Evolutionary conservation across 2,888 invertebrate genomes (phyloP).

Genomic region (Furcula furcula): DNA sequence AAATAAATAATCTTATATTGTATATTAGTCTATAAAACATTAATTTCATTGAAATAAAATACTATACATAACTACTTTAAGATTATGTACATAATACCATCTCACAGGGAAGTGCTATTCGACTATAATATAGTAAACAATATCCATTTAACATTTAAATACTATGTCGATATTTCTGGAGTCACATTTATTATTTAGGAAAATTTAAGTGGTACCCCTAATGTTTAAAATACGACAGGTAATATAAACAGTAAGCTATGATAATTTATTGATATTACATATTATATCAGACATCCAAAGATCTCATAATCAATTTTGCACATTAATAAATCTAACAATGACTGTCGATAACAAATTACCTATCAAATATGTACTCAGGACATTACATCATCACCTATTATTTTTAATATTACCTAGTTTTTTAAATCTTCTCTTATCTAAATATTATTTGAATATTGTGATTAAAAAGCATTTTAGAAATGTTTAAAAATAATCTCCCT

Average conservation of each 20-base stretch:
- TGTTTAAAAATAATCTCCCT: conserved; percentile 70
- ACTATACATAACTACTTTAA: conserved; percentile 79
- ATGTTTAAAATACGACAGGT: conserved; percentile 60
- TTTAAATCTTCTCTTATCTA: conserved; percentile 55
- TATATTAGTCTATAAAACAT: conserved; percentile 82
- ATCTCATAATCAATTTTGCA: conserved; percentile 66
- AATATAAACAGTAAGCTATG: conserved; percentile 74
- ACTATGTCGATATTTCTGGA: conserved; percentile 72
- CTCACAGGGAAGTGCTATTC: conserved; percentile 64
- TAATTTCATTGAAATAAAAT: conserved; percentile 81
- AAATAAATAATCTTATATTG: conserved; percentile 82
- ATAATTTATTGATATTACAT: conserved; percentile 53
- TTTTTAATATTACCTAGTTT: conserved; percentile 65
- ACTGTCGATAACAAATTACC: conserved; percentile 69
- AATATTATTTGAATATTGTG: conserved; percentile 54
- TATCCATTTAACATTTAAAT: conserved; percentile 74
- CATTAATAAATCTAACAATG: conserved; percentile 71
- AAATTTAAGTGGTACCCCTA: conserved; percentile 66
- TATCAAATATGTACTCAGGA: conserved; percentile 60
- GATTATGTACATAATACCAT: conserved; percentile 80
- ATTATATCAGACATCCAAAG: conserved; percentile 58
- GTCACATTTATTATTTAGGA: conserved; percentile 67
- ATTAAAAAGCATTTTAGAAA: conserved; percentile 71
- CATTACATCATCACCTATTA: conserved; percentile 53
- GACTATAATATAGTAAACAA: conserved; percentile 74